Base-by-base conservation (phyloP, 1,140 invertebrate species). In the Aphelinus atriplicis region DNA sequence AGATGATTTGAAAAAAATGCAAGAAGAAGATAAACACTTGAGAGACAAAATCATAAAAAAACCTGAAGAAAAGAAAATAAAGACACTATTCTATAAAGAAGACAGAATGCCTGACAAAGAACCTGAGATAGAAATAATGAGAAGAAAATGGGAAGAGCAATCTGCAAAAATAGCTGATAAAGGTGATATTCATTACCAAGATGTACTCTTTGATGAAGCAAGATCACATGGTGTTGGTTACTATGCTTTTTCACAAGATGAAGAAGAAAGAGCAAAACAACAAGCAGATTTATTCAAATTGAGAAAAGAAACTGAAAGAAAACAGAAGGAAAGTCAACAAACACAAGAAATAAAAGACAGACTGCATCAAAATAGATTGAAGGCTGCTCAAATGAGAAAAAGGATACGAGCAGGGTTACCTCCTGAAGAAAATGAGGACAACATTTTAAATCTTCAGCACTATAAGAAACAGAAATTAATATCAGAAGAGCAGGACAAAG, bases 121-220 rank as follows among this genome's bases (percentile, higher is more conserved):
- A 74, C 83, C 83, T 45, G 85, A 85, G 48, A 82, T 89, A 56
- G 89, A 90, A 73, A 84, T 88, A 65, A 88, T 89, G 89, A 89
- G 87, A 48, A 81, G 83, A 65, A 90, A 90, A 75, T 92, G 92
- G 92, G 91, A 92, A 77, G 87, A 91, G 65, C 92, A 94, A 81
- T 91, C 91, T 69, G 83, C 84, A 50, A 89, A 87, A 82, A 83
- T 90, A 10, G 82, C 76, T 7, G 87, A 80, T 84, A 94, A 90
- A 87, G 90, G 60, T 77, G 90, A 95, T 81, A 92, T 97, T 68
- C 95, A 97, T 87, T 98, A 97, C 83, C 93, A 96, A 85, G 95
- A 97, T 88, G 89, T 98, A 56, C 89, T 95, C 9, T 96, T 95
- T 84, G 93, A 96, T 86, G 96, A 98, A 91, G 94, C 96, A 0